phyloP scores from a whole-genome alignment of 2,888 invertebrate species.

The Ochlodes sylvanus region DNA sequence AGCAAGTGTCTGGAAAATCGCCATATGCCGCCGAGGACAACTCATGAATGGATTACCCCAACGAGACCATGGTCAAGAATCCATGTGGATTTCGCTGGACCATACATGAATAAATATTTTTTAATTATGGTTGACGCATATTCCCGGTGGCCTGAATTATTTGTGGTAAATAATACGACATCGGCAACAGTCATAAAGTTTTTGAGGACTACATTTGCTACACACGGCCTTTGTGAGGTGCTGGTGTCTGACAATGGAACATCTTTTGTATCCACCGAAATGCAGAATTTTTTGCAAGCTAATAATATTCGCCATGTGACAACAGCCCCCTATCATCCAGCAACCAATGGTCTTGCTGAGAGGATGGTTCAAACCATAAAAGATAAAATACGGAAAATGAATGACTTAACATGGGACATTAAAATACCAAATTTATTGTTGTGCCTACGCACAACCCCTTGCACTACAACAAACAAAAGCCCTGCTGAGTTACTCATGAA shows the following conservation, averaged over 20 bases:
- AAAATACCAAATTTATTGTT: conserved; percentile 33
- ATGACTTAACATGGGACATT: conserved; percentile 39
- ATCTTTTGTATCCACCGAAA: conserved; percentile 40
- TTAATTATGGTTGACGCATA: conserved; percentile 39
- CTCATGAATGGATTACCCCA: conserved; percentile 36
- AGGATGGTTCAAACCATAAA: conserved; percentile 44
- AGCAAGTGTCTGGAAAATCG: conserved; percentile 7
- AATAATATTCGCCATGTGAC: conserved; percentile 41
- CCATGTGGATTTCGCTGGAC: conserved; percentile 40
- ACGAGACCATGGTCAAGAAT: conserved; percentile 40
- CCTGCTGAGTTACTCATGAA: conserved; percentile 40
- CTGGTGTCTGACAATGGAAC: conserved; percentile 32
- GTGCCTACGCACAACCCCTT: conserved; percentile 29
- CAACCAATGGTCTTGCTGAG: conserved; percentile 42
- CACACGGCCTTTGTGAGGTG: conserved; percentile 39
- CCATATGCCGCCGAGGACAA: conserved; percentile 26
- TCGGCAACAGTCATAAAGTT: conserved; percentile 14
- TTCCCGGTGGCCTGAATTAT: conserved; percentile 38
- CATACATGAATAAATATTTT: conserved; percentile 37
- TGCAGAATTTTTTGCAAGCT: conserved; percentile 37
- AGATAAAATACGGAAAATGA: conserved; percentile 40
- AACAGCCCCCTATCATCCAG: conserved; percentile 41
- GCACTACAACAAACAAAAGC: conserved; percentile 37
- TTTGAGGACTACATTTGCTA: conserved; percentile 24
- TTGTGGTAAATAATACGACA: conserved; percentile 15